phyloP scores from a whole-genome alignment of 2,888 invertebrate genomes.

The Eudemis profundana region DNA sequence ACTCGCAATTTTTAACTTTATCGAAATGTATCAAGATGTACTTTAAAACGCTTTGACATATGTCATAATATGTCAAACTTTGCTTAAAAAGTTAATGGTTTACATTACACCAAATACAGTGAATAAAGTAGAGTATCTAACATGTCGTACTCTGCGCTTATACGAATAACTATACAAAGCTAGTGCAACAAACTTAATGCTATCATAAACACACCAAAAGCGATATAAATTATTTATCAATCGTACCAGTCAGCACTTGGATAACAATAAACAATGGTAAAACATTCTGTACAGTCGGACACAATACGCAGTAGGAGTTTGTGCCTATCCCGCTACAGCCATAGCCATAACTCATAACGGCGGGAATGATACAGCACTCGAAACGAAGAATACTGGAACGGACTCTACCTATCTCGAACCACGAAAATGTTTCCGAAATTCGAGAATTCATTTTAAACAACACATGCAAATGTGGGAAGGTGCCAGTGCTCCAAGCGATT shows the following conservation, averaged over 20 bases:
- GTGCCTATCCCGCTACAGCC: conserved; percentile 56
- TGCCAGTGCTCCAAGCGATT: conserved; percentile 8
- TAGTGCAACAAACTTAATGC: conserved; percentile 20
- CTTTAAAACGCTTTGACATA: no score
- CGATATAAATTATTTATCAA: conserved; percentile 45
- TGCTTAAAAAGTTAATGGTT: no score
- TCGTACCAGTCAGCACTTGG: conserved; percentile 52
- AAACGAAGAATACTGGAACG: conserved; percentile 40
- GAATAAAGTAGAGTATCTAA: conserved; percentile 24
- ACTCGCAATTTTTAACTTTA: no score
- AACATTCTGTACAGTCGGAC: conserved; percentile 60
- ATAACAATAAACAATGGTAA: conserved; percentile 62
- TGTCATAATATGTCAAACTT: no score
- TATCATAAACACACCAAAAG: conserved; percentile 44
- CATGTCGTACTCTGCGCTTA: conserved; percentile 13
- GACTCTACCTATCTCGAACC: conserved; percentile 12
- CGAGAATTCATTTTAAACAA: conserved; percentile 20
- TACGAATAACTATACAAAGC: conserved; percentile 20
- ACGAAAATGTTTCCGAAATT: conserved; percentile 20
- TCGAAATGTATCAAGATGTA: no score
- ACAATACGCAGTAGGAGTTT: conserved; percentile 62
- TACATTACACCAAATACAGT: no score
- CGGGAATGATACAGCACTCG: conserved; percentile 27
- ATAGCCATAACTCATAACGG: conserved; percentile 56
- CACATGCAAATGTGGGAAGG: conserved; percentile 41